These are phyloP conservation scores for Anastatus disparis DNA, from an alignment of 1,140 invertebrate genomes.

Conservation along the genomic window DNA sequence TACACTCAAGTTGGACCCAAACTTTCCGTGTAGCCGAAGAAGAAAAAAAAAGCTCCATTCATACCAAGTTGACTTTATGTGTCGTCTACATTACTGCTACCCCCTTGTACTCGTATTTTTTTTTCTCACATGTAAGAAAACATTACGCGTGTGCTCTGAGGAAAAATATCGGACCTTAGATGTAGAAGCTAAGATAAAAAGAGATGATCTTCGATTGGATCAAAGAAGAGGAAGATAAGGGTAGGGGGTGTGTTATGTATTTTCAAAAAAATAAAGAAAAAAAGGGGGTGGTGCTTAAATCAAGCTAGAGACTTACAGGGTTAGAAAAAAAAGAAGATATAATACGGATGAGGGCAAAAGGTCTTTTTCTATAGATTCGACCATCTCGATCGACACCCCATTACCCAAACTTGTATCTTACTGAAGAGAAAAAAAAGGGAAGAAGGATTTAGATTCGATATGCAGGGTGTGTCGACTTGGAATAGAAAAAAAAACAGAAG, in stretches of 20 bases:
- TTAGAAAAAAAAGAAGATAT: not conserved
- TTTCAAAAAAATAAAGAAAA: too few species aligned
- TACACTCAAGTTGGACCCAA: not conserved
- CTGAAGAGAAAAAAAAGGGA: too few species aligned
- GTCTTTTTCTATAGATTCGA: conserved; percentile 37
- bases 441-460: too few species aligned
- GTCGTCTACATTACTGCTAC: not conserved
- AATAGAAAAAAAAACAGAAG: not conserved
- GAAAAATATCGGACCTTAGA: too few species aligned
- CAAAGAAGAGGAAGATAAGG: too few species aligned
- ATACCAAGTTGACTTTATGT: not conserved
- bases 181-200: too few species aligned
- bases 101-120: not conserved
- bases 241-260: too few species aligned
- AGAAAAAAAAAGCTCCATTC: conserved; percentile 27
- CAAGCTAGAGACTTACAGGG: conserved; percentile 28
- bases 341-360: conserved; percentile 12
- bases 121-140: not conserved
- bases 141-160: not conserved
- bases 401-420: conserved; percentile 44
- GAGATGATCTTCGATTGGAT: too few species aligned
- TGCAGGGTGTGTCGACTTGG: conserved; percentile 6
- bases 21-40: not conserved
- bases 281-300: conserved; percentile 26
- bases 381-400: conserved; percentile 50